These are phyloP conservation scores for Phalacrocorax carbo DNA, from an alignment of 2,113 vertebrate genomes.

Conservation along the genomic window DNA sequence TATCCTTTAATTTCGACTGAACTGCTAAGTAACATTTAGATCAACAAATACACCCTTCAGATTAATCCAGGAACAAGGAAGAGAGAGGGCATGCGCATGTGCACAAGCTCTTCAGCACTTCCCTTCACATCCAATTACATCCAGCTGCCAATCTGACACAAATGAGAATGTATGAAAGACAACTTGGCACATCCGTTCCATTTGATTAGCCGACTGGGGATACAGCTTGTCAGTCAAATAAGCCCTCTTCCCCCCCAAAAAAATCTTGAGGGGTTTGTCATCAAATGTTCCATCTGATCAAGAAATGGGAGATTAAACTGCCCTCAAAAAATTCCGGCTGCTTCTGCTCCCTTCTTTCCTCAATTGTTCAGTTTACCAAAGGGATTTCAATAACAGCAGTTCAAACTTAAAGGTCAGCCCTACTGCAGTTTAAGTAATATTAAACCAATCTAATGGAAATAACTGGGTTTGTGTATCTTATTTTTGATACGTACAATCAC, in stretches of 20 bases:
- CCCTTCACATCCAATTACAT: constrained; percentile 27
- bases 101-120: background rate
- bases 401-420: background rate
- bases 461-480: background rate
- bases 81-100: background rate
- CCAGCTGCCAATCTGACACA: constrained; percentile 8
- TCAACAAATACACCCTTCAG: background rate
- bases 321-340: background rate
- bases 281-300: background rate
- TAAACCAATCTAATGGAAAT: background rate
- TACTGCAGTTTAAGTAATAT: background rate
- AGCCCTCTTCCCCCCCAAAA: background rate
- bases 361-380: background rate
- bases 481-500: background rate
- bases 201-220: background rate
- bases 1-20: background rate
- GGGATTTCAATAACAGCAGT: background rate
- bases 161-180: constrained; percentile 1
- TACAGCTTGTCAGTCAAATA: constrained; percentile 22
- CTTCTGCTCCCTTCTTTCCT: background rate
- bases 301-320: background rate
- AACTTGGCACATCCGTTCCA: background rate
- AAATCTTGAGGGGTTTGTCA: background rate
- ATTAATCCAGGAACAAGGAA: background rate
- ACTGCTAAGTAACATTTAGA: background rate